phyloP scores from a whole-genome alignment of 2,888 invertebrate genomes.

The Sepiola atlantica region DNA sequence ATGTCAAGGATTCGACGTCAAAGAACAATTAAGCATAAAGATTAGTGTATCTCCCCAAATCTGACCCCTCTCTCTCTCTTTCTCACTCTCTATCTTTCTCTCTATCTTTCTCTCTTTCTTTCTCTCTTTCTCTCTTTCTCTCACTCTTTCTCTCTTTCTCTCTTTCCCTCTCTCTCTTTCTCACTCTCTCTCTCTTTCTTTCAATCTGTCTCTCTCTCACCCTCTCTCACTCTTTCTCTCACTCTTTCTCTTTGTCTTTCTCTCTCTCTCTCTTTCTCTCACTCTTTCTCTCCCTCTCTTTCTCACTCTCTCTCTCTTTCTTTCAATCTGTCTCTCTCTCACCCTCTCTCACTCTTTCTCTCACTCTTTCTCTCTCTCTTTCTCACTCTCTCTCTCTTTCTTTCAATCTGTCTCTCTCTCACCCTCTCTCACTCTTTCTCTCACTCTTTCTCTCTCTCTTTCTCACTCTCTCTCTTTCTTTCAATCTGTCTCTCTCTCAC shows the following conservation, averaged over 20 bases:
- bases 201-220: no score
- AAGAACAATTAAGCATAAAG: not conserved
- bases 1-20: not conserved
- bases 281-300: rapidly evolving
- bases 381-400: no score
- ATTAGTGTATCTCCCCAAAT: not conserved
- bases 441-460: no score
- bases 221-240: not conserved
- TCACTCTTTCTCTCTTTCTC: not conserved
- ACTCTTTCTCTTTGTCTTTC: not conserved
- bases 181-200: not conserved
- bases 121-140: not conserved
- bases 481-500: no score
- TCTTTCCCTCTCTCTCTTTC: not conserved
- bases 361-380: not conserved
- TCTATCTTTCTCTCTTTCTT: not conserved
- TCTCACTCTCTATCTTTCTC: not conserved
- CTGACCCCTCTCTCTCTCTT: not conserved
- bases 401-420: no score
- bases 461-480: no score
- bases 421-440: no score
- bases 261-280: no score
- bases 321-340: no score
- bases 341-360: rapidly evolving
- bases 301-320: rapidly evolving